Percentiles rank a stretch among this genome's conserved stretches.
Conservation (phyloP, 1,140 invertebrate species). For the Holcopasites calliopsidis region DNA sequence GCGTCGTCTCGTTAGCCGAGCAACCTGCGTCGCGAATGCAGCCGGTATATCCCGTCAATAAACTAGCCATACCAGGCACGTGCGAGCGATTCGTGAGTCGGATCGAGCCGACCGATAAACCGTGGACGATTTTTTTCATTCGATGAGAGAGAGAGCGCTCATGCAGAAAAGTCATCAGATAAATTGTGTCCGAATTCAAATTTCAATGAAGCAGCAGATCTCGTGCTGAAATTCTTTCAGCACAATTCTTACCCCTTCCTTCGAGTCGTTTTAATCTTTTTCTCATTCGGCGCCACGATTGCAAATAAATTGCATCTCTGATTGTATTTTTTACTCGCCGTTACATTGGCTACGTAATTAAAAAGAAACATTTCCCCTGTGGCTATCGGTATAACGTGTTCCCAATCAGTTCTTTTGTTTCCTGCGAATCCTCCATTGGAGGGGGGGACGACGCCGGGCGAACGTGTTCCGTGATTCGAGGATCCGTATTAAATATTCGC, state of each 20-base stretch:
- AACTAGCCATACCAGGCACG: slow-evolving; percentile 25
- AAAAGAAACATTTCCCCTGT: not conserved
- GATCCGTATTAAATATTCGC: slow-evolving; percentile 21
- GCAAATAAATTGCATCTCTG: no score
- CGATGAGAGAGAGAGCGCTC: no score
- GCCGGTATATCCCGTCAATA: slow-evolving; percentile 30
- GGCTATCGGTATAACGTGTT: not conserved
- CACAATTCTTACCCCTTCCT: no score
- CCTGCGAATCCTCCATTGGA: no score
- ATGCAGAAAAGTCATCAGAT: no score
- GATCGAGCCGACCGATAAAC: not conserved
- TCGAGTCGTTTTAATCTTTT: no score
- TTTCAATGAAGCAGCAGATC: no score
- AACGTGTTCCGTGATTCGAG: slow-evolving; percentile 18
- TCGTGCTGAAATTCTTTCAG: no score
- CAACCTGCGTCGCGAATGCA: slow-evolving; percentile 34
- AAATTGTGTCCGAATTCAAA: no score
- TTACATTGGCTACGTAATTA: not conserved
- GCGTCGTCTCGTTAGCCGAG: slow-evolving; percentile 10
- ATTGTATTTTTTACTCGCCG: not conserved
- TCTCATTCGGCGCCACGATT: no score
- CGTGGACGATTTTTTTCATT: no score
- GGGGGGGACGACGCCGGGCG: not conserved
- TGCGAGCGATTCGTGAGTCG: slow-evolving; percentile 12
- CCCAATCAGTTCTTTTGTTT: not conserved